These are phyloP conservation scores for Pangasius macronema DNA, from an alignment of 2,797 vertebrate species.

Conservation along the genomic window DNA sequence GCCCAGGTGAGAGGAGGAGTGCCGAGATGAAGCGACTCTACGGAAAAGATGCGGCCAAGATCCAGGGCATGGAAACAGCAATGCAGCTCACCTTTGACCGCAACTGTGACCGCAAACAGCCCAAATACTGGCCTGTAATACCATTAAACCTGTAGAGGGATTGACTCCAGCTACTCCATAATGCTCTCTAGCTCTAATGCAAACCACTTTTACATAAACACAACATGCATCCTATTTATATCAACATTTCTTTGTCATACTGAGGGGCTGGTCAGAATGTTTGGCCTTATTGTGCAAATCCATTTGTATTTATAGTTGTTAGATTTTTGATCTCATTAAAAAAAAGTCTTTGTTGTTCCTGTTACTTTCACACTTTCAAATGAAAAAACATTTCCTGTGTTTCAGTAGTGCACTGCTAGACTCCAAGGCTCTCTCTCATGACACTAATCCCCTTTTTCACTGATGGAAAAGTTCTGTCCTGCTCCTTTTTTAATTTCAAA, in stretches of 20 bases:
- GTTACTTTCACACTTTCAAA: not conserved
- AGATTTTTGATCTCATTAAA: not conserved
- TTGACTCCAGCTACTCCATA: not conserved
- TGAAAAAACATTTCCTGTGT: not conserved
- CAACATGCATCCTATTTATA: not conserved
- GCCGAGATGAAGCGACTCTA: constrained; percentile 91
- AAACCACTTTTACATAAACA: not conserved
- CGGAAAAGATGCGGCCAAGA: constrained; percentile 81
- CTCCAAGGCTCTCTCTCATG: not conserved
- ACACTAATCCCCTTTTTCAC: not conserved
- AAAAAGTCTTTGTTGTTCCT: not conserved
- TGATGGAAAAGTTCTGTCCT: not conserved
- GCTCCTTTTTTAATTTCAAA: not conserved
- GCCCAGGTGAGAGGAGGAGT: constrained; percentile 82
- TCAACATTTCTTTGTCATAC: not conserved
- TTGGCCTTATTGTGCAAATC: not conserved
- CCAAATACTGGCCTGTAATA: constrained; percentile 97
- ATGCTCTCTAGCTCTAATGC: not conserved
- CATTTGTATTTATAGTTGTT: not conserved
- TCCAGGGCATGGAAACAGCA: constrained; percentile 89
- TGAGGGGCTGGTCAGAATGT: not conserved
- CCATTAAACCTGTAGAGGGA: constrained; percentile 80
- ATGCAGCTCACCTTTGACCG: constrained; percentile 82
- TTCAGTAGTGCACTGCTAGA: not conserved
- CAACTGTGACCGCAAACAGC: constrained; percentile 89